Evolutionary conservation across 2,113 vertebrate genomes (phyloP).

Genomic region (Coracopsis vasa): DNA sequence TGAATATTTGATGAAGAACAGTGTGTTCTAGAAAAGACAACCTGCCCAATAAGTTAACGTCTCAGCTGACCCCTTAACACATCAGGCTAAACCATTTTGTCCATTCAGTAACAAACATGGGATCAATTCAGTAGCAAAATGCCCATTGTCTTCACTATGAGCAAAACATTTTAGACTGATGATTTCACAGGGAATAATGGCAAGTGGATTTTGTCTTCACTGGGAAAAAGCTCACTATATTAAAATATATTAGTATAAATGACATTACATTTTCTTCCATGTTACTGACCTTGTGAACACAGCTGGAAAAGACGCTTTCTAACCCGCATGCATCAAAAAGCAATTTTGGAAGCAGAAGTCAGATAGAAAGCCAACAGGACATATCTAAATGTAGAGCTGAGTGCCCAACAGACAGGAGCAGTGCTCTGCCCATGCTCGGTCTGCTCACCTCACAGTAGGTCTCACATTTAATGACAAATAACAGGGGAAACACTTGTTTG

Average conservation of each 20-base stretch:
- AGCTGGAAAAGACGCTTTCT: not conserved
- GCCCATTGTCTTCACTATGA: not conserved
- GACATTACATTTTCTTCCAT: not conserved
- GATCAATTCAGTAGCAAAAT: not conserved
- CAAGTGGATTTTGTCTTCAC: not conserved
- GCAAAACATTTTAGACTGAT: not conserved
- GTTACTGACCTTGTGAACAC: not conserved
- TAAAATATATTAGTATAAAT: not conserved
- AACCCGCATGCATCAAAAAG: not conserved
- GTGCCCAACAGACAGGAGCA: not conserved
- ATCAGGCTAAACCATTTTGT: not conserved
- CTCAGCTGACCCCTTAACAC: not conserved
- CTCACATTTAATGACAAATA: not conserved
- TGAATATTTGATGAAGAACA: not conserved
- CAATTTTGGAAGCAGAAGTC: not conserved
- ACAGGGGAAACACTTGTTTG: not conserved
- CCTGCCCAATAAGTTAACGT: not conserved
- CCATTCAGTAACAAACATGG: not conserved
- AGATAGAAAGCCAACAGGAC: not conserved
- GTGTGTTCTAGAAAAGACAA: not conserved
- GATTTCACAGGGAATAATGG: not conserved
- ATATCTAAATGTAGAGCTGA: not conserved
- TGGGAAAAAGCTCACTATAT: not conserved
- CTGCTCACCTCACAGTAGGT: fast-evolving
- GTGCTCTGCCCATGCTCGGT: not conserved